phyloP scores from a whole-genome alignment of 1,140 invertebrate genomes.

The Formica exsecta region DNA sequence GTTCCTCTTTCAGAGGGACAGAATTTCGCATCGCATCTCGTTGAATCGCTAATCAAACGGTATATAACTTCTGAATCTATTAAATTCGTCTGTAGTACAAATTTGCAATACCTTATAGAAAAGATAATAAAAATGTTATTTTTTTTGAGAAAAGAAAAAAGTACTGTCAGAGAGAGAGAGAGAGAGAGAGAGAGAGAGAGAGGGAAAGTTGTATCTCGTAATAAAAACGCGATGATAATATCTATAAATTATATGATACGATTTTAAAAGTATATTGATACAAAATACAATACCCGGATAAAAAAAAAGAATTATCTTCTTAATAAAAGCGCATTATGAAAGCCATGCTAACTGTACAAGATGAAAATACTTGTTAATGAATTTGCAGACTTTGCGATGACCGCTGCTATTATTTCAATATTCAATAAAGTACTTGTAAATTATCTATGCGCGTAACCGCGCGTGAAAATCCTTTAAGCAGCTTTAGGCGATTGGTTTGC shows the following conservation, averaged over 20 bases:
- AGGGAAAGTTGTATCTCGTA: not conserved
- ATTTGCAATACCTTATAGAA: not conserved
- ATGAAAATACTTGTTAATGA: slow-evolving; percentile 1
- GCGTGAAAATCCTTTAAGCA: slow-evolving; percentile 62
- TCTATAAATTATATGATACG: not conserved
- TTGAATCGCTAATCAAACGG: slow-evolving; percentile 47
- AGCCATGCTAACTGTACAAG: not conserved
- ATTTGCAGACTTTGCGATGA: slow-evolving; percentile 19
- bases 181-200: not conserved
- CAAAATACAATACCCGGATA: not conserved
- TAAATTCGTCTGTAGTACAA: not conserved
- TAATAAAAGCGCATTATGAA: not conserved
- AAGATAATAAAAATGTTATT: not conserved
- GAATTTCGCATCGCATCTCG: slow-evolving; percentile 32
- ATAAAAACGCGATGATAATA: not conserved
- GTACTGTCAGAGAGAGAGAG: not conserved
- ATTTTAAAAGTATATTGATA: not conserved
- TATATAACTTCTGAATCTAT: slow-evolving; percentile 14
- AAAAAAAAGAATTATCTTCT: not conserved
- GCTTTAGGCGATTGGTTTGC: slow-evolving; percentile 40
- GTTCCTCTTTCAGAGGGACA: slow-evolving; percentile 23
- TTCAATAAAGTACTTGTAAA: slow-evolving; percentile 34
- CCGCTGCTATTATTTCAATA: slow-evolving; percentile 28
- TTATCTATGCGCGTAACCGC: slow-evolving; percentile 47
- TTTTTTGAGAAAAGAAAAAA: not conserved